Base-by-base conservation (phyloP, 2,888 invertebrate genomes). In the Oscheius onirici region DNA sequence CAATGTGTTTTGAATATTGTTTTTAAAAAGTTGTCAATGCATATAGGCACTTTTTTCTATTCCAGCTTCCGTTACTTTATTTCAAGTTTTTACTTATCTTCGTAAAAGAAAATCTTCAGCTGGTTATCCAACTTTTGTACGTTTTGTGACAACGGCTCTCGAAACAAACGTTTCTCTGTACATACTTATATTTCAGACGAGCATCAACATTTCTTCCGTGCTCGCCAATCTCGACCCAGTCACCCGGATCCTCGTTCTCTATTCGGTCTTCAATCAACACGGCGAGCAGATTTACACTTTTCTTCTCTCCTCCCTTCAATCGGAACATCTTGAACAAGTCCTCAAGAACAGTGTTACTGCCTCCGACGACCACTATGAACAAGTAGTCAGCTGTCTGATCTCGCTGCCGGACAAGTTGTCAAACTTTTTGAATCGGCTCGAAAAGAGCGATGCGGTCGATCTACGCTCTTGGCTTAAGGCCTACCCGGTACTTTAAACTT, bases 341-440 rank as follows among this genome's bases (percentile, higher is more conserved):
- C 20, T 58, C 13, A 13, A 11, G 2, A 40, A 20, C 43, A 58
- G 58, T 43, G 43, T 58, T 2, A 17, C 40, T 17, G 41, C 17
- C n/a, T 17, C 41, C 6, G 43, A 58, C 34, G 41, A 58, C 40
- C n/a, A 58, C 24, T 55, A 26, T 10, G 41, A 58, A 11, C 41
- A 58, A 41, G 10, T 17, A 15, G 22, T 41, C 40, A 58, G 15
- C 17, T 58, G 58, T 40, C 24, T 58, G 20, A 20, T 41, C 22
- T 40, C 24, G 1, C n/a, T 58, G 13, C 40, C 41, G 58, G 58
- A 58, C 41, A 58, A 40, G 40, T 20, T 58, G 10, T 58, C 58
- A 40, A 58, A 58, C 24, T 41, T 41, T 41, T 41, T 43, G 17
- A 24, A 41, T 15, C 34, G 43, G 17, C 22, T 58, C 11, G 17